Evolutionary conservation across 1,140 invertebrate genomes (phyloP), one percentile per base, ranked within the genome.

Genomic region (Anoplophora glabripennis): DNA sequence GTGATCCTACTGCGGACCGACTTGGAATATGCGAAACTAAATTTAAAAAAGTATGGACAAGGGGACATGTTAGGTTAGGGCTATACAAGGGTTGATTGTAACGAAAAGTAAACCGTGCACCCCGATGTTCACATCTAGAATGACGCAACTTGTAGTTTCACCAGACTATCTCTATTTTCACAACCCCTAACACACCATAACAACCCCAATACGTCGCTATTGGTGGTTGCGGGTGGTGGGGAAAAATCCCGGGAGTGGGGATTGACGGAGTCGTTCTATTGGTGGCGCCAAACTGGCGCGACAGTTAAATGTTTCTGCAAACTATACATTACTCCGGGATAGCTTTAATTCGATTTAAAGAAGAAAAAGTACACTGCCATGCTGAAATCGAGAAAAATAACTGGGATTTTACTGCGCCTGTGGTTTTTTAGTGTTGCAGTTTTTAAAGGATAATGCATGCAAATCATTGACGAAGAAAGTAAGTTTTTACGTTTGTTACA

Each of bases 61-160:
- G 21, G 21, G 21, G 21, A 28, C 21, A 28, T 28, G 21, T 28
- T 28, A 28, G 21, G 21, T 28, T 28, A 28, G 21, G n/a, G n/a
- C n/a, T 28, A 28, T 28, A 28, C 21, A 28, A 28, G 21, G 21
- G 21, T 28, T 28, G 21, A 28, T 28, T 3, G 2, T 28, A 28
- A 28, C 21, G 3, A 28, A 28, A 5, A 28, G 21, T 14, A 18
- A 28, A 54, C 40, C 28, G 52, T 34, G 44, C 52, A 42, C 38
- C 21, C 14, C 52, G 38, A 54, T 33, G 38, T 28, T 42, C 52
- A 54, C 52, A 35, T 44, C 40, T 17, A 42, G 40, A 54, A 54
- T 54, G 52, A 54, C 52, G 52, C 52, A 54, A 54, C 35, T 54
- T 54, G 18, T n/a, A 12, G 52, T 54, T 44, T 44, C 28, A 38